phyloP scores from a whole-genome alignment of 2,113 vertebrate species.

The Sigmodon hispidus region DNA sequence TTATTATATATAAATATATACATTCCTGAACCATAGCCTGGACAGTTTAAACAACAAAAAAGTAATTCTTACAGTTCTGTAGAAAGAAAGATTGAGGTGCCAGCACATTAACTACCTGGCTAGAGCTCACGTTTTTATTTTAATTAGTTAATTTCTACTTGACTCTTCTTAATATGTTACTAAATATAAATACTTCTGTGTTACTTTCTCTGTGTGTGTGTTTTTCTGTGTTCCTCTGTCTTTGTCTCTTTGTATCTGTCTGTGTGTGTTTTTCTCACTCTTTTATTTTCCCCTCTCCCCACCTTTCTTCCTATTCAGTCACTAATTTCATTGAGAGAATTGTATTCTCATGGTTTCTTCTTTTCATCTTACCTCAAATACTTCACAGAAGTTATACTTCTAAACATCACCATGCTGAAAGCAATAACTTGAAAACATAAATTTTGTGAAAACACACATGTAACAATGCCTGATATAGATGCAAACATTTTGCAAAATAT shows the following conservation, averaged over 20 bases:
- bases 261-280: not conserved
- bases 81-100: not conserved
- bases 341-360: not conserved
- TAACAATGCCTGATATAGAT: not conserved
- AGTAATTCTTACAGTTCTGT: not conserved
- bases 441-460: not conserved
- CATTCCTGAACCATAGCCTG: not conserved
- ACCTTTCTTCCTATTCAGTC: not conserved
- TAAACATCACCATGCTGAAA: not conserved
- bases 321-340: not conserved
- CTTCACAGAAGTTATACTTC: not conserved
- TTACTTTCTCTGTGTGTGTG: not conserved
- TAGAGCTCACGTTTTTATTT: not conserved
- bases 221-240: not conserved
- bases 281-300: not conserved
- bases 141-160: not conserved
- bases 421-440: not conserved
- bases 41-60: not conserved
- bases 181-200: not conserved
- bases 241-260: not conserved
- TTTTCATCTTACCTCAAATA: conserved; percentile 3
- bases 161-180: not conserved
- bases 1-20: not conserved
- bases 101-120: not conserved
- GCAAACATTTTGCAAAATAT: not conserved